Evolutionary conservation across 1,140 invertebrate species (phyloP).

Genomic region (Adoxophyes honmai): DNA sequence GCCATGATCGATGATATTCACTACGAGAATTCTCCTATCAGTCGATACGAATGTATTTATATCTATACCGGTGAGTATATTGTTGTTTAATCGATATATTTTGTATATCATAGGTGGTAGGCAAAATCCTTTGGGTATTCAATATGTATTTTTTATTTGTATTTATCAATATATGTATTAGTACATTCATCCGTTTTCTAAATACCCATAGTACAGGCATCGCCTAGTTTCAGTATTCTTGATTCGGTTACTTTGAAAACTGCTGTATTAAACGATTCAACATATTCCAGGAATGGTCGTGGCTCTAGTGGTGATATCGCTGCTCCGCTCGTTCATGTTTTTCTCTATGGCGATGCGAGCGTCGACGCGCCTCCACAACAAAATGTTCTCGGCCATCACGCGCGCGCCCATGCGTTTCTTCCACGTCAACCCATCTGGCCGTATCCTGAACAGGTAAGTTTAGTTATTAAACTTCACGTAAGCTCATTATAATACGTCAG

Average conservation of each 20-base stretch:
- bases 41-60: conserved; percentile 66
- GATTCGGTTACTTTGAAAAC: neutral
- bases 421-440: conserved; percentile 86
- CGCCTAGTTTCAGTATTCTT: neutral
- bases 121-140: too few relatives aligned
- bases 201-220: too few relatives aligned
- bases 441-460: conserved; percentile 82
- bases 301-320: conserved; percentile 78
- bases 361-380: conserved; percentile 85
- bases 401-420: conserved; percentile 90
- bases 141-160: too few relatives aligned
- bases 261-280: too few relatives aligned
- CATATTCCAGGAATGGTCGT: conserved; percentile 77
- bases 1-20: conserved; percentile 37
- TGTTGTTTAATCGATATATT: too few relatives aligned
- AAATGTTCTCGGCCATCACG: conserved; percentile 87
- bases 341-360: conserved; percentile 84
- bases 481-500: too few relatives aligned
- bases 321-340: conserved; percentile 80
- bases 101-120: too few relatives aligned
- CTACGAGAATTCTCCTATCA: conserved; percentile 35
- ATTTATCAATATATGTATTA: too few relatives aligned
- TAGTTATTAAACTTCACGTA: too few relatives aligned
- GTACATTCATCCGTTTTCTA: too few relatives aligned
- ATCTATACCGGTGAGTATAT: conserved; percentile 55